Conservation (phyloP, 2,113 vertebrate genomes). For the Euleptes europaea region DNA sequence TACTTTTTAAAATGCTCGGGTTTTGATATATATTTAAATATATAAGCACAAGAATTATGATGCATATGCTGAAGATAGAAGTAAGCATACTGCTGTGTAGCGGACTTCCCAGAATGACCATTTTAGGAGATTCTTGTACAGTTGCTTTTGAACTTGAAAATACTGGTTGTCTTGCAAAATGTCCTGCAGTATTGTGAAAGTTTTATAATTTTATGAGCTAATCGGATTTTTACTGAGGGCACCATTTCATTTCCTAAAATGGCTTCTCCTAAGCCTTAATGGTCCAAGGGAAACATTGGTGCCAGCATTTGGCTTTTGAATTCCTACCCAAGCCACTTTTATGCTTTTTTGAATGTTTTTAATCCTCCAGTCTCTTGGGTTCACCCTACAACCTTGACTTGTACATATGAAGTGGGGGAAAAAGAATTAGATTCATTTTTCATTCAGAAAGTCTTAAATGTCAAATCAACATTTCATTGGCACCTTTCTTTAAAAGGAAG, state of each 20-base stretch:
- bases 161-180: not conserved
- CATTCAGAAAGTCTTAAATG: constrained; percentile 12
- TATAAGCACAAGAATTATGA: too few relatives aligned
- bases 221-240: not conserved
- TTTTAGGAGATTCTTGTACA: too few relatives aligned
- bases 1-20: too few relatives aligned
- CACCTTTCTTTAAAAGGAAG: constrained; percentile 6
- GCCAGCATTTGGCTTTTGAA: not conserved
- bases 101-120: too few relatives aligned
- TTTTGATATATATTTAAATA: too few relatives aligned
- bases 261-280: not conserved
- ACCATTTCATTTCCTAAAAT: not conserved
- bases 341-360: constrained; percentile 2
- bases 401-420: constrained; percentile 11
- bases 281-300: not conserved
- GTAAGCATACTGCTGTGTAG: too few relatives aligned
- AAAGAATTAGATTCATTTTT: constrained; percentile 25
- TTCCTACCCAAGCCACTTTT: not conserved
- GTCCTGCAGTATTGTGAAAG: not conserved
- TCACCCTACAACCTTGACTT: constrained; percentile 5
- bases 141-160: not conserved
- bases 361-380: not conserved
- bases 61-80: too few relatives aligned
- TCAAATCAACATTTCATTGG: constrained; percentile 10
- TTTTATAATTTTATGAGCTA: not conserved